phyloP scores from a whole-genome alignment of 2,113 vertebrate species.

The Onychostoma macrolepis region DNA sequence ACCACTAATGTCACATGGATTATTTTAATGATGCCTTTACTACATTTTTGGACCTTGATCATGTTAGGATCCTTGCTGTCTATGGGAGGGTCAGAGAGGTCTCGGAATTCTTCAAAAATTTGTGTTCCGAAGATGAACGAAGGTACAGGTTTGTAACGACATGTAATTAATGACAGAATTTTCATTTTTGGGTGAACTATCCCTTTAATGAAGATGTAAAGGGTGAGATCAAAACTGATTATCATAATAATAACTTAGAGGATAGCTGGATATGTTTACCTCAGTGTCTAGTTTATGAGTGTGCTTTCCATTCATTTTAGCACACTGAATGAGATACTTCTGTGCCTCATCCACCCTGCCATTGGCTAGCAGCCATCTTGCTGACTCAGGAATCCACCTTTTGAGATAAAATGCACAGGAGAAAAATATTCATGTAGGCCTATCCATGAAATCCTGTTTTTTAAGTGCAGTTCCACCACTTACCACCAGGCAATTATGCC shows the following conservation, averaged over 20 bases:
- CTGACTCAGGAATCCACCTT: slow-evolving; percentile 75
- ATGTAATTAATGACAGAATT: too few species aligned
- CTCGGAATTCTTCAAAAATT: too few species aligned
- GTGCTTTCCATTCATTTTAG: slow-evolving; percentile 61
- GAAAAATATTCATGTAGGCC: background rate
- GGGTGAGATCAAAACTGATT: background rate
- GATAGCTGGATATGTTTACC: slow-evolving; percentile 44
- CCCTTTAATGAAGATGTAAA: background rate
- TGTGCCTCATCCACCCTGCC: slow-evolving; percentile 62
- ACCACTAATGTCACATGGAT: too few species aligned
- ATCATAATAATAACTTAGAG: background rate
- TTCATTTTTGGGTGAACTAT: too few species aligned
- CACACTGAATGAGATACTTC: slow-evolving; percentile 63
- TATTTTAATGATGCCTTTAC: too few species aligned
- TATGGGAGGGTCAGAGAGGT: too few species aligned
- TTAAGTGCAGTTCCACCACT: slow-evolving; percentile 56
- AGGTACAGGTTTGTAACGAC: too few species aligned
- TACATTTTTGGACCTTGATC: too few species aligned
- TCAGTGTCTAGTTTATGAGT: slow-evolving; percentile 54
- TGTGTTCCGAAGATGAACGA: too few species aligned
- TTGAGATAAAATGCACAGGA: background rate
- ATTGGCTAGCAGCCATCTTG: slow-evolving; percentile 69
- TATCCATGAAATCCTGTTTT: background rate
- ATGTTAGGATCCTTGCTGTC: too few species aligned
- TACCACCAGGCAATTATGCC: slow-evolving; percentile 81